Conservation (phyloP, 2,113 vertebrate species). For the Stercorarius parasiticus region DNA sequence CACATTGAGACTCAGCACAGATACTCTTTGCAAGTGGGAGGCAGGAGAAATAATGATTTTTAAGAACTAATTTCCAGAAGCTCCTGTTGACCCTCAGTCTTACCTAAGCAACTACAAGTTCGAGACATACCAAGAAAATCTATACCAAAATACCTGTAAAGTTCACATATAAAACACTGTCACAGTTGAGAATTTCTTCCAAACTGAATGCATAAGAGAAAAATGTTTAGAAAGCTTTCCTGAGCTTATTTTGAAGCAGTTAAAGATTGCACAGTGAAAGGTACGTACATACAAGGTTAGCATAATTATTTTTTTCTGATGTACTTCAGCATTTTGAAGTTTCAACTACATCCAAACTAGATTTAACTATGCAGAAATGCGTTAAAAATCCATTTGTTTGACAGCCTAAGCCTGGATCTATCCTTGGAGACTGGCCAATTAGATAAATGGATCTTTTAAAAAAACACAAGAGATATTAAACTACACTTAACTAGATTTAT, state of each 20-base stretch:
- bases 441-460: not conserved
- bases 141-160: not conserved
- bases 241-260: not conserved
- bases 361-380: not conserved
- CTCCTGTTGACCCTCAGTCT: not conserved
- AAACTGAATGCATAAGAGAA: not conserved
- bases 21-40: not conserved
- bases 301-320: not conserved
- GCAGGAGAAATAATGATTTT: not conserved
- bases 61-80: not conserved
- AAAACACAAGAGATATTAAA: not conserved
- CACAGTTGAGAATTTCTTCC: not conserved
- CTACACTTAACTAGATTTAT: slow-evolving; percentile 22
- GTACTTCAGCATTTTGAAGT: not conserved
- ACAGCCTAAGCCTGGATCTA: not conserved
- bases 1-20: not conserved
- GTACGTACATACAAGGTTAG: not conserved
- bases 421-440: not conserved
- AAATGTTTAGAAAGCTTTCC: not conserved
- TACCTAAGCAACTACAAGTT: not conserved
- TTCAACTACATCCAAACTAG: not conserved
- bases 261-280: not conserved
- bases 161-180: not conserved
- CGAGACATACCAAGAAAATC: not conserved
- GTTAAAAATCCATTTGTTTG: slow-evolving; percentile 23